phyloP scores from a whole-genome alignment of 2,113 vertebrate genomes.

The Tyto alba region DNA sequence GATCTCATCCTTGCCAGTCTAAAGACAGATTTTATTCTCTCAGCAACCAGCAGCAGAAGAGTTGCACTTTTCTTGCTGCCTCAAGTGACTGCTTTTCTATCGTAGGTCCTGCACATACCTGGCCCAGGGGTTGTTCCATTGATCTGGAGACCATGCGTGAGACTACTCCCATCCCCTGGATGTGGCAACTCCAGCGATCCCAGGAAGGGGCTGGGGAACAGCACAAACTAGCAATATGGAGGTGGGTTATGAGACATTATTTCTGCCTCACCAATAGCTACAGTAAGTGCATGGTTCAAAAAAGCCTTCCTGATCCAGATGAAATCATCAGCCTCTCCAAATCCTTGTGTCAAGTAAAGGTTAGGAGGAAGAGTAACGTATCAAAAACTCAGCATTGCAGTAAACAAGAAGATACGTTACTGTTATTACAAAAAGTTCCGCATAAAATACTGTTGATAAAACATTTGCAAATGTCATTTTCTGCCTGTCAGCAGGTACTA shows the following conservation, averaged over 20 bases:
- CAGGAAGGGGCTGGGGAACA: background rate
- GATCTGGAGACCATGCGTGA: background rate
- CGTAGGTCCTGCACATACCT: background rate
- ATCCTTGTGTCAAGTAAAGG: accelerated
- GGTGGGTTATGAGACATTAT: background rate
- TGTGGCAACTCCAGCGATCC: background rate
- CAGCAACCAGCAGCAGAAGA: background rate
- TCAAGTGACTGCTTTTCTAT: background rate
- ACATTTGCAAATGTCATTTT: background rate
- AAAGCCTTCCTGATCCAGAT: background rate
- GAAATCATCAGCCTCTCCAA: background rate
- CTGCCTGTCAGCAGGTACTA: background rate
- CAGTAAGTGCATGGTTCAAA: background rate
- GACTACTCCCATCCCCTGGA: background rate
- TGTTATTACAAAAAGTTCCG: background rate
- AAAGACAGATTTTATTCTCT: background rate
- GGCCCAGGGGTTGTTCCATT: background rate
- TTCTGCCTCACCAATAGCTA: background rate
- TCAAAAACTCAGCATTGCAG: background rate
- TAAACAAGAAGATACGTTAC: background rate
- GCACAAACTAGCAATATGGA: background rate
- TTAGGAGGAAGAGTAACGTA: background rate
- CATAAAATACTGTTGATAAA: background rate
- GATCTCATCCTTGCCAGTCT: background rate
- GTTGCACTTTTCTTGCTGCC: background rate